Evolutionary conservation across 2,113 vertebrate genomes (phyloP), one percentile per base, ranked within the genome.

Genomic region (Odobenus rosmarus): DNA sequence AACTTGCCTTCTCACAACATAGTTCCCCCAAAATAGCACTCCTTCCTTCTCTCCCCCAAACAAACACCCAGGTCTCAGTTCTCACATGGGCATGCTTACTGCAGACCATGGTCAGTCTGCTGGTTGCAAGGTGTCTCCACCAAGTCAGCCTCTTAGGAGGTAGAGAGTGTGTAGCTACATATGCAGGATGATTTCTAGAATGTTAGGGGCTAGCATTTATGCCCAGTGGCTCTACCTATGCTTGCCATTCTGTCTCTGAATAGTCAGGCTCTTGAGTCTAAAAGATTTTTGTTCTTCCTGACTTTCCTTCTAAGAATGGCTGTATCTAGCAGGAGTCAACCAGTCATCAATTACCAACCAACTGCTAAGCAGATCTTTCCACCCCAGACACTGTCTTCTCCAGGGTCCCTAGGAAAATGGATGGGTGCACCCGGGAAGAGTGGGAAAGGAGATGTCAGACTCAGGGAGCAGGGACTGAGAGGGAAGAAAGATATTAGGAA

Each of bases 241-340:
- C 31, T 71, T 51, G 33, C 2, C 49, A 14, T 71, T 64, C 77
- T 96, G 61, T 83, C 49, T 26, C 28, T 76, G 76, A 93, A 33
- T n/a, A 84, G 31, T 23, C 42, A 62, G 26, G 26, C 24, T 11
- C 18, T 72, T 19, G 33, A 62, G 67, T 36, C 59, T 84, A 49
- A 24, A 39, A 84, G 21, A 89, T 33, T n/a, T 94, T 64, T 53
- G 11, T 83, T 92, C 61, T 91, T 95, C 64, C 53, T 12, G 4
- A 74, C 3, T 91, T 86, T 72, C 59, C 59, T 57, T 86, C 53
- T 85, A 31, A 95, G 92, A 59, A 71, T 42, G 42, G 33, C 77
- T 64, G 11, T 79, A 31, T 74, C 62, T 64, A 10, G 28, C 19
- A 36, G 9, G 8, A 21, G 28, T 79, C 57, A 67, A 24, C 74